phyloP scores from a whole-genome alignment of 2,888 invertebrate species.

The Macropis europaea region DNA sequence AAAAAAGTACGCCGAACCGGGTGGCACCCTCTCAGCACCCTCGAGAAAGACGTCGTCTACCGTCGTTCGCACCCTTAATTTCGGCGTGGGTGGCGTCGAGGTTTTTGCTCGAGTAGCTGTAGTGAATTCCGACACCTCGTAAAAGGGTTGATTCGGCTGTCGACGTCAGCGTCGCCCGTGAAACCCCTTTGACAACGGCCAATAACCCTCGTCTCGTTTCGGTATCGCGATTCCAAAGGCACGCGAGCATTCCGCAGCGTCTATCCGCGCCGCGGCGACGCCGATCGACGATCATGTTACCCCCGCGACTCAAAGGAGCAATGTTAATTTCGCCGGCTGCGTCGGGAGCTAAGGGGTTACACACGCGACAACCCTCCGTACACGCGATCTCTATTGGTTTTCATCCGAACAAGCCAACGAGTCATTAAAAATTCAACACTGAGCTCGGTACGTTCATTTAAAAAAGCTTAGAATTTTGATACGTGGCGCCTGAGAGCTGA shows the following conservation, averaged over 20 bases:
- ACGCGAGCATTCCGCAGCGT: slow-evolving; percentile 43
- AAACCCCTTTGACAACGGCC: slow-evolving; percentile 57
- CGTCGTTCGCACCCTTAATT: slow-evolving; percentile 45
- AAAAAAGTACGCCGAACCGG: not conserved
- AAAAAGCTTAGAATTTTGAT: too few species aligned
- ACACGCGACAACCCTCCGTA: not conserved
- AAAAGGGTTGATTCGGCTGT: slow-evolving; percentile 50
- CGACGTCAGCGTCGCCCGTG: slow-evolving; percentile 23
- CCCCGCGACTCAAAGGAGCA: slow-evolving; percentile 58
- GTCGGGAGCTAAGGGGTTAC: not conserved
- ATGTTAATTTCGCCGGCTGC: slow-evolving; percentile 53
- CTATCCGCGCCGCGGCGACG: slow-evolving; percentile 31
- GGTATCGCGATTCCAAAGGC: slow-evolving; percentile 62
- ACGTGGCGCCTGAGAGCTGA: too few species aligned
- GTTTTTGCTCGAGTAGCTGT: slow-evolving; percentile 40
- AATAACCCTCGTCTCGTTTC: slow-evolving; percentile 61
- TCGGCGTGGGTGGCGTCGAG: slow-evolving; percentile 4
- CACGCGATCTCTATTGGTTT: not conserved
- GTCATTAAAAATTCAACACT: too few species aligned
- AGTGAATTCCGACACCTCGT: slow-evolving; percentile 51
- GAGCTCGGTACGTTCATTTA: too few species aligned
- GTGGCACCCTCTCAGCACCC: slow-evolving; percentile 10
- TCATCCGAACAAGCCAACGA: not conserved
- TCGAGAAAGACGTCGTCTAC: slow-evolving; percentile 10
- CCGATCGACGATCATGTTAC: slow-evolving; percentile 51